Conservation (phyloP, 2,113 vertebrate genomes). For the Pachypanchax playfairii region DNA sequence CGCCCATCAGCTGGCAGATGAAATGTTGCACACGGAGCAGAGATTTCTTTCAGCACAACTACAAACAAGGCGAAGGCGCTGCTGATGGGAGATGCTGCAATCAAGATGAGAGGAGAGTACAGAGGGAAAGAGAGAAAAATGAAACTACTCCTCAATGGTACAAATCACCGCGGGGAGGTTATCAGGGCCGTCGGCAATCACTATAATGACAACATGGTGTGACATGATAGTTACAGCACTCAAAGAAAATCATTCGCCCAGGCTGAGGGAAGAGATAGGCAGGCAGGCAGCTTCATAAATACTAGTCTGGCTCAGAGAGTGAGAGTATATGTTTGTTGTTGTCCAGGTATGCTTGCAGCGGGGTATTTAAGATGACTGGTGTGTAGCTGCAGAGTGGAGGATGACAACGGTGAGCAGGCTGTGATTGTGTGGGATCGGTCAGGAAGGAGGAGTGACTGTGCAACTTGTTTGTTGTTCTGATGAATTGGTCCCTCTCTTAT, state of each 20-base stretch:
- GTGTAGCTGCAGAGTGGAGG: slow-evolving; percentile 31
- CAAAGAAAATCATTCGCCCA: slow-evolving; percentile 69
- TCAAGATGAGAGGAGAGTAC: slow-evolving; percentile 70
- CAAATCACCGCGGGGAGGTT: slow-evolving; percentile 76
- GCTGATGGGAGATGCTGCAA: slow-evolving; percentile 72
- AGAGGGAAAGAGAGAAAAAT: slow-evolving; percentile 54
- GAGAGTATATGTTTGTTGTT: slow-evolving; percentile 17
- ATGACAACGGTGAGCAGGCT: slow-evolving; percentile 18
- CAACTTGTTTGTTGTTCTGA: slow-evolving; percentile 32
- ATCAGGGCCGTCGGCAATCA: slow-evolving; percentile 76
- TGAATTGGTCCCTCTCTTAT: slow-evolving; percentile 3
- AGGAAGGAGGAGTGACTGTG: slow-evolving; percentile 2
- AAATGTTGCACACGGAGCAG: slow-evolving; percentile 55
- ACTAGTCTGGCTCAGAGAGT: slow-evolving; percentile 40
- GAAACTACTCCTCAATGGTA: slow-evolving; percentile 71
- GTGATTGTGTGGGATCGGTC: slow-evolving; percentile 32
- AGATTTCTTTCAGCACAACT: slow-evolving; percentile 47
- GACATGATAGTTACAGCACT: slow-evolving; percentile 80
- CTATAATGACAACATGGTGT: slow-evolving; percentile 78
- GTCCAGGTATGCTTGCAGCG: slow-evolving; percentile 3
- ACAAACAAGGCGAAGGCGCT: slow-evolving; percentile 67
- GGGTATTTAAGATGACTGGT: slow-evolving; percentile 27
- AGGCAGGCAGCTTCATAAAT: slow-evolving; percentile 64
- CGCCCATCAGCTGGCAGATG: slow-evolving; percentile 51
- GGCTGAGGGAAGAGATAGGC: slow-evolving; percentile 59